A percentile compares a stretch with the other conserved stretches of the same genome.
Evolutionary conservation across 1,140 invertebrate genomes (phyloP).

Genomic region (Druon quercuslanigerum): DNA sequence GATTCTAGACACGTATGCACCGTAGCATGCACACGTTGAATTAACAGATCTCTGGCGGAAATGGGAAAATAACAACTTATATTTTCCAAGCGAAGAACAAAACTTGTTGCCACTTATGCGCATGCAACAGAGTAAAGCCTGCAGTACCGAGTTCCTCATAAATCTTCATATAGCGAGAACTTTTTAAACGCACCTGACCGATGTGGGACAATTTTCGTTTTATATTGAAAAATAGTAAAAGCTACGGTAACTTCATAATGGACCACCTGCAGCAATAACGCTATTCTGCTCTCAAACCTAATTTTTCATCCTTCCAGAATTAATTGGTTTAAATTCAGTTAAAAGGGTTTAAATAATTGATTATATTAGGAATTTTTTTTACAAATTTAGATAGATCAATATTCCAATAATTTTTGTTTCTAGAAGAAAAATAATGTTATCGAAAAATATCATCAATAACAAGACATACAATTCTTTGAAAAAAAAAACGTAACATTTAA

Average conservation of each 20-base stretch:
- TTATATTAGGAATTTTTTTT: no score
- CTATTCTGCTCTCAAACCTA: no score
- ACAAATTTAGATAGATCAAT: no score
- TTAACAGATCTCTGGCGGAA: slow-evolving; percentile 16
- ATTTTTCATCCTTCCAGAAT: no score
- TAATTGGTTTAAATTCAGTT: no score
- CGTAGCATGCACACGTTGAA: background rate
- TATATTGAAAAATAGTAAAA: background rate
- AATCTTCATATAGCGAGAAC: slow-evolving; percentile 16
- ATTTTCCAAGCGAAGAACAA: background rate
- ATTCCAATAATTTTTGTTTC: no score
- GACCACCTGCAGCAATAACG: no score
- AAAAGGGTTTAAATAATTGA: no score
- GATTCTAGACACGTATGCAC: slow-evolving; percentile 6
- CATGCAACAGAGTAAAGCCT: background rate
- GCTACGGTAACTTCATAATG: background rate
- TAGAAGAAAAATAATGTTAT: no score
- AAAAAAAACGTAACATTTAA: no score
- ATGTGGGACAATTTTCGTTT: background rate
- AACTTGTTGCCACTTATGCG: background rate
- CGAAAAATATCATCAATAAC: no score
- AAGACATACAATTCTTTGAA: no score
- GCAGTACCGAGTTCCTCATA: background rate
- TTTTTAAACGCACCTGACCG: background rate
- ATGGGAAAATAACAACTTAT: background rate